These are phyloP conservation scores for Agrenia bidenticulata DNA, from an alignment of 2,888 invertebrate species.

Conservation along the genomic window DNA sequence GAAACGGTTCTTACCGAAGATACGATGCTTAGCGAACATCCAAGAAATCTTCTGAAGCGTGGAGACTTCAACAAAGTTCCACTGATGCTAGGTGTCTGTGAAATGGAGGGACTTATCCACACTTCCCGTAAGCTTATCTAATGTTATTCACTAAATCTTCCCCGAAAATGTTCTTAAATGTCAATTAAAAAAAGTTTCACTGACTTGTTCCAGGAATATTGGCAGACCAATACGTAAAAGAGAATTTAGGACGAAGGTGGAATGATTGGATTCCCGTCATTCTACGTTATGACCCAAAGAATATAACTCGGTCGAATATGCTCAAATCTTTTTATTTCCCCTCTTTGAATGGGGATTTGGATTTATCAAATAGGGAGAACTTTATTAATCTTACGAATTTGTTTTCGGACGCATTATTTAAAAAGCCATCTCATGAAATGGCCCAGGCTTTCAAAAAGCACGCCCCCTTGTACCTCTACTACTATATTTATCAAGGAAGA, in stretches of 20 bases:
- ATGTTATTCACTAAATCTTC: too few species aligned
- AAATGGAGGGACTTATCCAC: conserved; percentile 14
- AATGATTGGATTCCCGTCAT: neutral
- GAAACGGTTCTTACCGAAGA: neutral
- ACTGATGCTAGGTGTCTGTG: conserved; percentile 9
- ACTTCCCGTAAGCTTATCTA: conserved; percentile 1
- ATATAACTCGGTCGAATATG: neutral
- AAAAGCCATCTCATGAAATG: conserved; percentile 7
- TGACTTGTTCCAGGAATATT: neutral
- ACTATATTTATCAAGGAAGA: conserved; percentile 16
- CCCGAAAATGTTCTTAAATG: neutral
- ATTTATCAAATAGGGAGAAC: neutral
- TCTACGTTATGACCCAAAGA: conserved; percentile 3
- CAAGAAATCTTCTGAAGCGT: neutral
- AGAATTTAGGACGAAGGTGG: neutral
- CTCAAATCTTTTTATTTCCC: conserved; percentile 12
- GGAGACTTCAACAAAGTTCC: conserved; percentile 10
- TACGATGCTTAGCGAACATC: conserved; percentile 1
- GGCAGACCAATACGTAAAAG: neutral
- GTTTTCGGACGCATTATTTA: conserved; percentile 16
- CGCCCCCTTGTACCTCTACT: conserved; percentile 22
- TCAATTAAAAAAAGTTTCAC: too few species aligned
- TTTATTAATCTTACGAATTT: conserved; percentile 25
- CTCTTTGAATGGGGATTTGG: neutral
- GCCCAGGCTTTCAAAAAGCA: conserved; percentile 9